phyloP scores from a whole-genome alignment of 2,797 vertebrate species.

The Pagetopsis macropterus region DNA sequence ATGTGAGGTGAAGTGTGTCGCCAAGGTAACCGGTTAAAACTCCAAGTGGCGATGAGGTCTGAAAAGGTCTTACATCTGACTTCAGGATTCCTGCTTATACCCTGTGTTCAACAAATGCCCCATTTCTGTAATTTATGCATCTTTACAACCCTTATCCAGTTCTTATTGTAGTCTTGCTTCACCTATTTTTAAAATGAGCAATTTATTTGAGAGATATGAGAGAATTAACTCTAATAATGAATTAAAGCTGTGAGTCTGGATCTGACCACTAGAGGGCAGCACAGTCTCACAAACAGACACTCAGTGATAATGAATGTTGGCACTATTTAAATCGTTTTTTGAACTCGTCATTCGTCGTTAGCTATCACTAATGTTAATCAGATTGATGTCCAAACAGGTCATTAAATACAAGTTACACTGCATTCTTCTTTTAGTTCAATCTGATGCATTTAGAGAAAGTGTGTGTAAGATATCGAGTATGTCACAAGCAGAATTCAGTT shows the following conservation, averaged over 20 bases:
- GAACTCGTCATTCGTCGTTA: neutral
- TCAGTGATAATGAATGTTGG: fast-evolving
- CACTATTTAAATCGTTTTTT: neutral
- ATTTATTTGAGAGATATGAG: neutral
- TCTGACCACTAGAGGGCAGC: slow-evolving; percentile 59
- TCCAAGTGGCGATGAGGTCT: too few relatives aligned
- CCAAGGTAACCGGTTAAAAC: too few relatives aligned
- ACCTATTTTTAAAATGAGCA: neutral
- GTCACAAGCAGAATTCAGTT: too few relatives aligned
- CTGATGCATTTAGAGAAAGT: neutral
- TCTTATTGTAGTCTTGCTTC: neutral
- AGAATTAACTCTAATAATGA: neutral
- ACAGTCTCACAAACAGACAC: slow-evolving; percentile 36
- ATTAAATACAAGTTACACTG: neutral
- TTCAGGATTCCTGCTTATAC: too few relatives aligned
- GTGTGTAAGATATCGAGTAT: neutral
- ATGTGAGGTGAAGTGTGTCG: too few relatives aligned
- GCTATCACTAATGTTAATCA: neutral
- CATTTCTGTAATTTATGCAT: slow-evolving; percentile 10
- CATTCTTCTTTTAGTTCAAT: neutral
- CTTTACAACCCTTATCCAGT: neutral
- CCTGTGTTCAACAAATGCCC: neutral
- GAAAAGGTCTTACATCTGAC: too few relatives aligned
- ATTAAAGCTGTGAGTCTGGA: slow-evolving; percentile 1
- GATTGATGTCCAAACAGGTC: neutral